Percentiles rank a stretch among this genome's conserved stretches.
These are phyloP conservation scores for Pseudorectes ferrugineus DNA, from an alignment of 2,113 vertebrate species.

Conservation along the genomic window DNA sequence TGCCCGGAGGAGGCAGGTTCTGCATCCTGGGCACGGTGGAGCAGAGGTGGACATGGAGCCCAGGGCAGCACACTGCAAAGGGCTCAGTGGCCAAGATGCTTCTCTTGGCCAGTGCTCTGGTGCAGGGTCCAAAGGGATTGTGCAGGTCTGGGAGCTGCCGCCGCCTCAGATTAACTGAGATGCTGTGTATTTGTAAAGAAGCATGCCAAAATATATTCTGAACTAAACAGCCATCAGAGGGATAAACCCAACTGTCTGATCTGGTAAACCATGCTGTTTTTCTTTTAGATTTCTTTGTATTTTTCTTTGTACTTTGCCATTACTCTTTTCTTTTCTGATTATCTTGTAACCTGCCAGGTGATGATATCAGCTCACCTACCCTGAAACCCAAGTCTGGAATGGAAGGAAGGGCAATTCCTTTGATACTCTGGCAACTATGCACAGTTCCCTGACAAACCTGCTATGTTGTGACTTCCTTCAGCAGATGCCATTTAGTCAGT, in stretches of 20 bases:
- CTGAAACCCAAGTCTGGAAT: neutral
- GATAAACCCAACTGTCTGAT: neutral
- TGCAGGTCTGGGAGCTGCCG: neutral
- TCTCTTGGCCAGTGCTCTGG: neutral
- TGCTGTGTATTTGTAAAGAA: neutral
- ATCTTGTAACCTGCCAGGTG: neutral
- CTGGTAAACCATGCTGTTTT: neutral
- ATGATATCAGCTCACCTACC: neutral
- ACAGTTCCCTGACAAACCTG: neutral
- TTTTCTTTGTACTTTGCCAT: neutral
- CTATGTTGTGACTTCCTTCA: neutral
- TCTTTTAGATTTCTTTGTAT: neutral
- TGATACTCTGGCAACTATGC: neutral
- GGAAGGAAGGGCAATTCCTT: neutral
- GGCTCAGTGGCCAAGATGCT: neutral
- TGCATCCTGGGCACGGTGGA: neutral
- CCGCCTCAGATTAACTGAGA: neutral
- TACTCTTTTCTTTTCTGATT: neutral
- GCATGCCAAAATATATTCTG: neutral
- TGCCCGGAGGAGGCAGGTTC: neutral
- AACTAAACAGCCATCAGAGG: neutral
- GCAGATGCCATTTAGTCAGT: neutral
- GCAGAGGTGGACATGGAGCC: neutral
- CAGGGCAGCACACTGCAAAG: rapidly evolving
- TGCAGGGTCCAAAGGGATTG: neutral